These are phyloP conservation scores for Nycticorax nycticorax DNA, from an alignment of 2,113 vertebrate genomes.

Conservation along the genomic window DNA sequence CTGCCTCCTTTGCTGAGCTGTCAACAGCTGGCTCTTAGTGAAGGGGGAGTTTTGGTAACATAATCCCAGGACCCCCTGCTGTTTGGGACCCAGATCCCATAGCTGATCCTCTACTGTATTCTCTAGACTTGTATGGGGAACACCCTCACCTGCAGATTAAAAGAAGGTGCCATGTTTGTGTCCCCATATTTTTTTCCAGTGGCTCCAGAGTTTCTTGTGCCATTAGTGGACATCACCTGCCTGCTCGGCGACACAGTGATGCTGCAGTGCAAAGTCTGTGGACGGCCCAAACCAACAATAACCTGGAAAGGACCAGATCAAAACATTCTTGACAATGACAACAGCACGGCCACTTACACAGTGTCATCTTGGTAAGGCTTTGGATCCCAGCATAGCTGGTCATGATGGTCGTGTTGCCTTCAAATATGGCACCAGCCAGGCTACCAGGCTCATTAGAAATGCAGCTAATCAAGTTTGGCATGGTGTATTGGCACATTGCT, in stretches of 20 bases:
- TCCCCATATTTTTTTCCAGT: constrained; percentile 74
- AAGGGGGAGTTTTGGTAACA: not conserved
- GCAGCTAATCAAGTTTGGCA: not conserved
- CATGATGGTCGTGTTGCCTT: not conserved
- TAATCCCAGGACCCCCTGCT: not conserved
- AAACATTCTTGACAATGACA: constrained; percentile 87
- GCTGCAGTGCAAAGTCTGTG: constrained; percentile 95
- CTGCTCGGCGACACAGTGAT: constrained; percentile 92
- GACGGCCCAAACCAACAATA: constrained; percentile 89
- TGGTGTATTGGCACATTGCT: not conserved
- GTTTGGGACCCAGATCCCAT: not conserved
- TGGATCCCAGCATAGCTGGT: not conserved
- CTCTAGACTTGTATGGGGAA: not conserved
- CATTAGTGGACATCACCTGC: constrained; percentile 91
- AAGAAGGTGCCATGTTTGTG: not conserved
- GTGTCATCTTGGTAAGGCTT: constrained; percentile 74
- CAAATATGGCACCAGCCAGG: not conserved
- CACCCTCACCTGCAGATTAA: not conserved
- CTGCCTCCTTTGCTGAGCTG: not conserved
- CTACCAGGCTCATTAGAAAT: not conserved
- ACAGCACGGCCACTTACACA: constrained; percentile 71
- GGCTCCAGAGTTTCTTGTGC: constrained; percentile 94
- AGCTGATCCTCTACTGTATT: not conserved
- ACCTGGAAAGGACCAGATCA: constrained; percentile 95
- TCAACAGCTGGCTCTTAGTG: not conserved